phyloP scores from a whole-genome alignment of 2,113 vertebrate species.

The Oreocharis arfaki region DNA sequence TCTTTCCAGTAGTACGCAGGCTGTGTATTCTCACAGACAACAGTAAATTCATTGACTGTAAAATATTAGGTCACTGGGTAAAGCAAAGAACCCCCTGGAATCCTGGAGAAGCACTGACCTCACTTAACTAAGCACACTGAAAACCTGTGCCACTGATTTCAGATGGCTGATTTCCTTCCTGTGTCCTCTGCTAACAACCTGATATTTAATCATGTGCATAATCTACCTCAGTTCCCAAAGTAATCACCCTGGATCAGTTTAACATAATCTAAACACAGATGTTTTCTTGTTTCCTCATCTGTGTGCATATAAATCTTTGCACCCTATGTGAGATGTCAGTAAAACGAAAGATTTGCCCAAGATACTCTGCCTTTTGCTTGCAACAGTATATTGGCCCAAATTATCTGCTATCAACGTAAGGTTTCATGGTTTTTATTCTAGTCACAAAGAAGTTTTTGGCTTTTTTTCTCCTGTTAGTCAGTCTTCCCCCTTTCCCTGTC shows the following conservation, averaged over 20 bases:
- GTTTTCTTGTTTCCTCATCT: neutral
- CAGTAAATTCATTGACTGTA: neutral
- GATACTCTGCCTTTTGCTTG: neutral
- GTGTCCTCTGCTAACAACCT: neutral
- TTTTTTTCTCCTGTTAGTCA: neutral
- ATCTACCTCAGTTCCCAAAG: neutral
- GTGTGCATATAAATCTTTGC: neutral
- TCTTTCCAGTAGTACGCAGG: neutral
- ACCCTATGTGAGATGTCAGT: neutral
- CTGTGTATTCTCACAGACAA: neutral
- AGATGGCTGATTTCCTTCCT: neutral
- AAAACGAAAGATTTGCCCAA: neutral
- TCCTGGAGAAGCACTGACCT: neutral
- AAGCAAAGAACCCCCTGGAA: neutral
- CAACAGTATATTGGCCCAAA: neutral
- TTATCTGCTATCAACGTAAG: neutral
- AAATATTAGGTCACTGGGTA: neutral
- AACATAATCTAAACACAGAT: neutral
- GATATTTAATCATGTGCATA: neutral
- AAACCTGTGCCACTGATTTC: neutral
- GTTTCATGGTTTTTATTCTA: neutral
- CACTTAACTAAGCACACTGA: neutral
- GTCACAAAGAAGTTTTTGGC: accelerated
- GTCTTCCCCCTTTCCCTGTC: neutral
- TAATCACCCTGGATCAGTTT: neutral